A percentile compares a stretch with the other conserved stretches of the same genome.
phyloP scores from a whole-genome alignment of 2,113 vertebrate genomes.

The Cyanoramphus novaezelandiae region DNA sequence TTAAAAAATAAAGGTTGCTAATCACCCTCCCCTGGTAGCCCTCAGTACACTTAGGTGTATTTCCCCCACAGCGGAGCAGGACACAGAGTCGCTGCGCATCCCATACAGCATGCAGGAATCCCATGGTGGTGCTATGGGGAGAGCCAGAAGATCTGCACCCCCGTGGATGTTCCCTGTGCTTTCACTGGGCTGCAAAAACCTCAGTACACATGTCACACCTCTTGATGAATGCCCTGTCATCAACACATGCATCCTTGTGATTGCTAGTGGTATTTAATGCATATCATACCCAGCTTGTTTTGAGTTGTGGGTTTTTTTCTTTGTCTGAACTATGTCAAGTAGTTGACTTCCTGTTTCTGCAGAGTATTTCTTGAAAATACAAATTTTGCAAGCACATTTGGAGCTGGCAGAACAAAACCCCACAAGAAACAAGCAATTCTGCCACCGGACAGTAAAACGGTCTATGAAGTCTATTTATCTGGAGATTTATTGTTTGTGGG shows the following conservation, averaged over 20 bases:
- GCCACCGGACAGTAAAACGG: neutral
- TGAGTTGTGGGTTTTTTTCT: neutral
- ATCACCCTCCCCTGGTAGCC: neutral
- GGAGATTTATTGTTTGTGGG: neutral
- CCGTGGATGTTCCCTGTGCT: neutral
- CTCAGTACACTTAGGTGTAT: neutral
- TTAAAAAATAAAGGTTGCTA: neutral
- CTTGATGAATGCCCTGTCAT: neutral
- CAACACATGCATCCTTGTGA: neutral
- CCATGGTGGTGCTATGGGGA: neutral
- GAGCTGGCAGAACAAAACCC: neutral
- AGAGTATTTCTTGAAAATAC: neutral
- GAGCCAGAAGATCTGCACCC: neutral
- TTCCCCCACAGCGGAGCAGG: neutral
- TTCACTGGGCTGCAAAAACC: neutral
- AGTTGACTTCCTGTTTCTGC: neutral
- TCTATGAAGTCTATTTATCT: neutral
- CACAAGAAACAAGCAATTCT: neutral
- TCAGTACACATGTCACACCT: rapidly evolving
- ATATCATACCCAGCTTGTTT: neutral
- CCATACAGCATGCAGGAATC: neutral
- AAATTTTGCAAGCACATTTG: neutral
- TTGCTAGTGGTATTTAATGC: neutral
- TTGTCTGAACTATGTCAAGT: neutral
- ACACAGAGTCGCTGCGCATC: neutral